Base-by-base conservation (phyloP, 2,888 invertebrate genomes). In the Boloria selene region DNA sequence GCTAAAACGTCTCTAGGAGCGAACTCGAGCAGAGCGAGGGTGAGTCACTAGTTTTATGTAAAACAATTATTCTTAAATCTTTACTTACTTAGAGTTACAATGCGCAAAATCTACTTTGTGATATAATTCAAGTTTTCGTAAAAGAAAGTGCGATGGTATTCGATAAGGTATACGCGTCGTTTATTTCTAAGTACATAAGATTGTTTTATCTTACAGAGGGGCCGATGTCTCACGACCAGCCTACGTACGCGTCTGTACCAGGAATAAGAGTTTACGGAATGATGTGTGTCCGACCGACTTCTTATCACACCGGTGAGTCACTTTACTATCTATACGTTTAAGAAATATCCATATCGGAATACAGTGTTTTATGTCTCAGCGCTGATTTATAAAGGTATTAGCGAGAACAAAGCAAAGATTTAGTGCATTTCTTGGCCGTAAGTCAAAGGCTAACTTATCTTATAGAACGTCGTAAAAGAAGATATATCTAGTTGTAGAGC, bases 251-350 rank as follows among this genome's bases (percentile, higher is more conserved):
- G 3, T 97, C 97, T 74, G 97, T 98, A 13, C 98, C 98, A 3
- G 98, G 98, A 1, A 98, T 98, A 71, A 94, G 97, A 72, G 98
- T 98, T 0, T 98, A 97, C 80, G 98, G 98, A 53, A 98, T 98
- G 98, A 96, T 98, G 95, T 98, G 98, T 81, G 96, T 97, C 0
- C 90, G 93, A 68, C 93, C 93, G 0, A 84, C 84, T 26, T 77
- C 84, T 67, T 87, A 86, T 71, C 83, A 86, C 71, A 79, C 85
- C 65, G 87, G 90, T 88, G 68, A 80, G 80, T 60, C 67, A 67
- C 61, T 60, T 51, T 50, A 17, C 56, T 68, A 67, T 70, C 67
- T 63, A 45, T 53, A 52, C 56, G 13, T 49, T 66, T 66, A 62
- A 61, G 61, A 63, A 61, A 62, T 60, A 50, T 45, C 59, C 63